Evolutionary conservation across 2,113 vertebrate genomes (phyloP).

Genomic region (Calidris pugnax): DNA sequence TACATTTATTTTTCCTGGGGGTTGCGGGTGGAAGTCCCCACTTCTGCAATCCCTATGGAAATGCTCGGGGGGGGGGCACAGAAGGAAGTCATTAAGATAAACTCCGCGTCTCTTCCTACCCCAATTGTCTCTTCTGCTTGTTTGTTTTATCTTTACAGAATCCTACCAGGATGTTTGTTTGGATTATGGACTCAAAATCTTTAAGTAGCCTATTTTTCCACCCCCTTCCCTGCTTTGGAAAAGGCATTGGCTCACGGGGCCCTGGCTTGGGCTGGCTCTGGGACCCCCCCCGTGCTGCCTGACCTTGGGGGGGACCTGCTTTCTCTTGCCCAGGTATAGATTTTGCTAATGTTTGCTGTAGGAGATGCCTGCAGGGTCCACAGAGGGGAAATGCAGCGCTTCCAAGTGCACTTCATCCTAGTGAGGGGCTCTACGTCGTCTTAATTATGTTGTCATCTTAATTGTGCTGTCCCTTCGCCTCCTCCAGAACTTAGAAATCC

Average conservation of each 20-base stretch:
- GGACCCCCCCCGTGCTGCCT: neutral
- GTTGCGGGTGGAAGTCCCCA: accelerated
- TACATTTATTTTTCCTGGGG: neutral
- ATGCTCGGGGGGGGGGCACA: neutral
- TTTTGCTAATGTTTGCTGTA: neutral
- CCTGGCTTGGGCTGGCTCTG: neutral
- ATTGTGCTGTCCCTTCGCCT: neutral
- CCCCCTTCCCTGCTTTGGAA: neutral
- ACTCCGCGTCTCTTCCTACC: too few relatives aligned
- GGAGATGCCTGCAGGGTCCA: neutral
- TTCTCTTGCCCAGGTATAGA: neutral
- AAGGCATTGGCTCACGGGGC: neutral
- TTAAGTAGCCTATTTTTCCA: conserved; percentile 31
- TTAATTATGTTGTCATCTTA: accelerated
- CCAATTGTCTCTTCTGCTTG: neutral
- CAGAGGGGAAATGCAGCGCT: neutral
- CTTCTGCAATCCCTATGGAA: accelerated
- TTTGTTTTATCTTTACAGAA: neutral
- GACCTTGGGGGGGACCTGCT: neutral
- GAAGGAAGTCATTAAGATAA: neutral
- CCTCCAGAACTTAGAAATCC: accelerated
- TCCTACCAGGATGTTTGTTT: neutral
- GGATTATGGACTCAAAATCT: conserved; percentile 12
- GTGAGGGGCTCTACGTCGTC: accelerated
- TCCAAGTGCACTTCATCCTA: neutral